Percentiles rank a stretch among this genome's conserved stretches.
Evolutionary conservation across 2,888 invertebrate genomes (phyloP).

Genomic region (Drosophila quasianomalipes): DNA sequence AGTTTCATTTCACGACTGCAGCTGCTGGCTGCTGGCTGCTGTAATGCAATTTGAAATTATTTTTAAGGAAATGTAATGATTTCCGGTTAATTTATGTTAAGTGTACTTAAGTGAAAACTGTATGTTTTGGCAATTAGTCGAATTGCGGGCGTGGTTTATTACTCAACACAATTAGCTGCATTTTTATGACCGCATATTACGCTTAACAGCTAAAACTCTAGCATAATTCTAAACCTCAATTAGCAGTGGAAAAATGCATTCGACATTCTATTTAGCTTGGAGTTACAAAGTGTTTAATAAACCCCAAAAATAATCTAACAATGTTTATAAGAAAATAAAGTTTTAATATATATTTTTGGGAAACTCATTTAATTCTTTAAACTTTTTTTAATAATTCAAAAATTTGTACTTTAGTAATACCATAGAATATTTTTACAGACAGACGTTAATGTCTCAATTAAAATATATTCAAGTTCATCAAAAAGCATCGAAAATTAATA

Average conservation of each 20-base stretch:
- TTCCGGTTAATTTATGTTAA: constrained; percentile 77
- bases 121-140: constrained; percentile 68
- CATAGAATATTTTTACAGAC: background rate
- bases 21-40: constrained; percentile 9
- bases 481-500: background rate
- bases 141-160: constrained; percentile 59
- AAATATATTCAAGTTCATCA: background rate
- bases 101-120: constrained; percentile 78
- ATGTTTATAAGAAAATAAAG: too few species aligned
- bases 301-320: too few species aligned
- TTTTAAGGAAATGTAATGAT: constrained; percentile 75
- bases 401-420: rapidly evolving
- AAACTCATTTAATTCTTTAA: background rate
- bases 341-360: background rate
- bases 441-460: background rate
- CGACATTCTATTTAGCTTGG: background rate
- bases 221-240: constrained; percentile 42
- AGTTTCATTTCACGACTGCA: background rate
- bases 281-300: too few species aligned
- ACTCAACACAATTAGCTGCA: constrained; percentile 58
- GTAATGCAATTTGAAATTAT: constrained; percentile 71
- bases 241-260: constrained; percentile 12
- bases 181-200: constrained; percentile 41
- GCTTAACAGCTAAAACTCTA: constrained; percentile 5
- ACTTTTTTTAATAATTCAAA: background rate